Evolutionary conservation across 2,888 invertebrate species (phyloP).

Genomic region (Boloria euphrosyne): DNA sequence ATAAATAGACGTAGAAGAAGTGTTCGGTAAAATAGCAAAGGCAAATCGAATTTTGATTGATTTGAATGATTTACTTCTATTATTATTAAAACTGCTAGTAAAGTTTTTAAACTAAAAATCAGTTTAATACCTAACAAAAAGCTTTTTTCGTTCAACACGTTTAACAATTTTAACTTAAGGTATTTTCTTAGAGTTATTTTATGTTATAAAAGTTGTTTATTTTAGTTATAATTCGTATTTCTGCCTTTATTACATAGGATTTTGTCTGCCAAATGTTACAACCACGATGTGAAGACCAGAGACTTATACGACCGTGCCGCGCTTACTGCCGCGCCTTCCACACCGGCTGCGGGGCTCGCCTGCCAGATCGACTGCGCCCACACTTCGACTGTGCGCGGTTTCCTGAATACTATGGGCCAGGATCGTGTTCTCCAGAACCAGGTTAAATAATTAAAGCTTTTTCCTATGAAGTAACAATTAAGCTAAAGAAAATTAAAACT

Average conservation of each 20-base stretch:
- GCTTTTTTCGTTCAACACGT: no score
- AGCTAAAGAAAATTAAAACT: no score
- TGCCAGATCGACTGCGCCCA: constrained; percentile 87
- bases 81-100: no score
- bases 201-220: background rate
- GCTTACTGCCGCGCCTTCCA: constrained; percentile 93
- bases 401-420: constrained; percentile 89
- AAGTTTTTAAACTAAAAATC: no score
- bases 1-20: constrained; percentile 2
- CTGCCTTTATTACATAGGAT: constrained; percentile 69
- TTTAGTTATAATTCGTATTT: background rate
- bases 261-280: constrained; percentile 94
- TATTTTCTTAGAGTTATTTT: no score
- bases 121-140: no score
- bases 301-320: constrained; percentile 87
- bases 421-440: constrained; percentile 89
- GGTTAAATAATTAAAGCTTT: constrained; percentile 64
- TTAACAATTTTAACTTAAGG: no score
- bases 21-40: background rate
- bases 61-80: no score
- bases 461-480: no score
- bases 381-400: constrained; percentile 90
- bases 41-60: no score
- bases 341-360: constrained; percentile 89
- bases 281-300: constrained; percentile 86